phyloP scores from a whole-genome alignment of 2,797 vertebrate species.

The Oreochromis mossambicus region DNA sequence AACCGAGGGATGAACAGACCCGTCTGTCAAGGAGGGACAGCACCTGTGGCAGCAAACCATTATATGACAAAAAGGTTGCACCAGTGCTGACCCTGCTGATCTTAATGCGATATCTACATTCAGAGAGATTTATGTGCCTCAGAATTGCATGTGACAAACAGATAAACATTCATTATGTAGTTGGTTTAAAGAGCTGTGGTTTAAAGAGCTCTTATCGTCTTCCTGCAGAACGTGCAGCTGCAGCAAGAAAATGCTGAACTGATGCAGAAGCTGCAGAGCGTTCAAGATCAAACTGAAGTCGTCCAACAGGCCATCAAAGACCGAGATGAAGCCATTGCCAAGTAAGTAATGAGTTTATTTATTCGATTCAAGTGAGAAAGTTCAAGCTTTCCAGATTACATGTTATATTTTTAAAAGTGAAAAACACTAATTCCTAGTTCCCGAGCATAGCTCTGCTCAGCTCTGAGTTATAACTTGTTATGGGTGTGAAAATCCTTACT shows the following conservation, averaged over 20 bases:
- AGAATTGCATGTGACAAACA: not conserved
- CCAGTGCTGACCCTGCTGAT: not conserved
- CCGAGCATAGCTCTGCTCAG: not conserved
- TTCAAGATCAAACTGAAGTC: constrained; percentile 45
- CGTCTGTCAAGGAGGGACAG: not conserved
- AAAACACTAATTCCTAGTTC: not conserved
- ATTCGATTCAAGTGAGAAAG: not conserved
- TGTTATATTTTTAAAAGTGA: not conserved
- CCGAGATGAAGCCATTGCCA: constrained; percentile 83
- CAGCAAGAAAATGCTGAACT: constrained; percentile 68
- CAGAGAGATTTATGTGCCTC: not conserved
- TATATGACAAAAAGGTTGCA: not conserved
- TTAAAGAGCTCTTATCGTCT: not conserved
- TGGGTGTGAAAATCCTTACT: not conserved
- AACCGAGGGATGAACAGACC: constrained; percentile 37
- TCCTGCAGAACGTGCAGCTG: constrained; percentile 47
- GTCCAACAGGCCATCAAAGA: constrained; percentile 78
- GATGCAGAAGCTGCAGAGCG: constrained; percentile 46
- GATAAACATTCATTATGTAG: not conserved
- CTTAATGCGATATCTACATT: not conserved
- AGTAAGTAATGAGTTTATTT: constrained; percentile 62
- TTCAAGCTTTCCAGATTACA: not conserved
- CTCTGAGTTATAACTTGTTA: not conserved
- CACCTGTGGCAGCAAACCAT: not conserved
- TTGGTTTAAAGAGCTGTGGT: too few species aligned